phyloP scores from a whole-genome alignment of 2,888 invertebrate genomes.

The Perdita meconis region DNA sequence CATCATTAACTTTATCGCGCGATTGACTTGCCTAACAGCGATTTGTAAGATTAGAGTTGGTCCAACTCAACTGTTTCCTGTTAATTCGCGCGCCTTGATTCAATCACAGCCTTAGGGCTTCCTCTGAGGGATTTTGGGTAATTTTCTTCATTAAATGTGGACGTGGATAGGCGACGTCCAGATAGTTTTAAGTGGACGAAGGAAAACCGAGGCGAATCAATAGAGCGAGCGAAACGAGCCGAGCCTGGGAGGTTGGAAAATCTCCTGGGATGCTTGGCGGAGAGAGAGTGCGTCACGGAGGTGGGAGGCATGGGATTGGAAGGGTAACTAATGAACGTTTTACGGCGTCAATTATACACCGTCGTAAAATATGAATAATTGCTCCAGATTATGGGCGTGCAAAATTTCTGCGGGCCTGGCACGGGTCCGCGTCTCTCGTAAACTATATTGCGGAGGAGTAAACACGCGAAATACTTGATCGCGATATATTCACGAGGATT shows the following conservation, averaged over 20 bases:
- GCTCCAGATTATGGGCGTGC: slow-evolving; percentile 74
- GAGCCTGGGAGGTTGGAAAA: slow-evolving; percentile 38
- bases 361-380: slow-evolving; percentile 81
- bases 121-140: slow-evolving; percentile 5
- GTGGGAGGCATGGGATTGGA: slow-evolving; percentile 54
- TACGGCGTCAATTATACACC: slow-evolving; percentile 80
- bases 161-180: background rate
- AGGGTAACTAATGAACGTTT: slow-evolving; percentile 80
- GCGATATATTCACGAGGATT: background rate
- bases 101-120: background rate
- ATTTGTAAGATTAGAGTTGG: too few species aligned
- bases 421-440: slow-evolving; percentile 47
- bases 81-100: background rate
- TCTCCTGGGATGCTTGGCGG: slow-evolving; percentile 40
- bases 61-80: too few species aligned
- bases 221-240: slow-evolving; percentile 29
- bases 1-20: too few species aligned
- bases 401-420: slow-evolving; percentile 67
- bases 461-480: slow-evolving; percentile 56
- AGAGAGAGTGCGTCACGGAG: slow-evolving; percentile 2
- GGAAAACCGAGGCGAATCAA: slow-evolving; percentile 56
- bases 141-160: slow-evolving; percentile 42
- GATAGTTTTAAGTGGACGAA: slow-evolving; percentile 3
- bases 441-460: slow-evolving; percentile 64
- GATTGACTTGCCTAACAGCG: too few species aligned